These are phyloP conservation scores for Bufo bufo DNA, from an alignment of 2,113 vertebrate genomes.

Conservation along the genomic window DNA sequence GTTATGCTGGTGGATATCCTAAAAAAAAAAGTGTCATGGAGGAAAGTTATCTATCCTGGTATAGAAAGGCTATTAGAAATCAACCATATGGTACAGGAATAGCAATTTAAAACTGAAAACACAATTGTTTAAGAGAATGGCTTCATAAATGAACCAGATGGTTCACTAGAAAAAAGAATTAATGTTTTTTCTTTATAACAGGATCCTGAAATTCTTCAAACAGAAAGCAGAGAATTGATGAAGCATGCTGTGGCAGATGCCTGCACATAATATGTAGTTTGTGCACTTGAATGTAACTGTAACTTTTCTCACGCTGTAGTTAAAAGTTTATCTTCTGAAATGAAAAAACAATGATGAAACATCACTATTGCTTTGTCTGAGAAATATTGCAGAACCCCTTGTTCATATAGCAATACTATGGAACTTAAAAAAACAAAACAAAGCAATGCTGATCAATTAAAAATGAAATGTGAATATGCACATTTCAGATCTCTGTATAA, in stretches of 20 bases:
- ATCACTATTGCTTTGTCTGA: constrained; percentile 21
- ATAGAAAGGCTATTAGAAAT: constrained; percentile 50
- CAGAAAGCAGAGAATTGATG: constrained; percentile 54
- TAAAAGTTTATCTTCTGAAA: constrained; percentile 54
- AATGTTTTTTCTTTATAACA: constrained; percentile 53
- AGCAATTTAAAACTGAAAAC: constrained; percentile 50
- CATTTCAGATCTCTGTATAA: neutral
- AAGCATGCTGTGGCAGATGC: constrained; percentile 56
- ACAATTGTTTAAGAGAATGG: constrained; percentile 56
- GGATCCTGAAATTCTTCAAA: constrained; percentile 58
- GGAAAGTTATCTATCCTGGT: constrained; percentile 14
- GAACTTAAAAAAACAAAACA: neutral
- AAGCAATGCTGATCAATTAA: constrained; percentile 16
- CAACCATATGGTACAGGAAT: constrained; percentile 54
- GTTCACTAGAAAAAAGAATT: constrained; percentile 55
- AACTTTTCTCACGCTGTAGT: constrained; percentile 49
- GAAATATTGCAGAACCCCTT: constrained; percentile 2
- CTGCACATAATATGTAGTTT: constrained; percentile 55
- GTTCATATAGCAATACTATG: neutral
- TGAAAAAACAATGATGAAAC: constrained; percentile 33
- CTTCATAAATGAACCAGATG: constrained; percentile 57
- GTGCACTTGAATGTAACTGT: constrained; percentile 40
- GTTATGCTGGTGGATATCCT: neutral
- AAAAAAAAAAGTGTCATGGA: constrained; percentile 3
- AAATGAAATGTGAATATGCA: constrained; percentile 17